Base-by-base conservation (phyloP, 2,797 vertebrate species). In the Coreius guichenoti region DNA sequence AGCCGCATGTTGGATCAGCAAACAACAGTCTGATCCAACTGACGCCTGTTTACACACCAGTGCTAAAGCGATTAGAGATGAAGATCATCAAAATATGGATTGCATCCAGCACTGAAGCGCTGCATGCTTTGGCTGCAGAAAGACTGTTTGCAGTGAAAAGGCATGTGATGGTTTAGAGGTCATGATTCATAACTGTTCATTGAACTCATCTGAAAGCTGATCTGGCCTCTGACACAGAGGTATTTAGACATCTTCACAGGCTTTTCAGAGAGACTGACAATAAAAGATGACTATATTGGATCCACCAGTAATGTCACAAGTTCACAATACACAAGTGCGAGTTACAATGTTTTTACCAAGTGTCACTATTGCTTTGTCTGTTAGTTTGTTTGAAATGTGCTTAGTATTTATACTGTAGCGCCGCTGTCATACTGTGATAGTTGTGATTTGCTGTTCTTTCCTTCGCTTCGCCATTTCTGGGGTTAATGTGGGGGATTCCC, bases 21-120 rank as follows among this genome's bases (percentile, higher is more conserved):
- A 58, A 83, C 58, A 63, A 75, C 43, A 51, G 29, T 51, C 13
- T 17, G 56, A 67, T 49, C 69, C 56, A 74, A 43, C 81, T 75
- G 81, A 83, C 14, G 58, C 45, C 81, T 83, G 81, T 75, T 83
- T 65, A 75, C 81, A 83, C 29, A 33, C 43, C 72, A 49, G 29
- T 47, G 81, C 21, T 75, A 75, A 83, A 75, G 70, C 61, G 31
- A 83, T 83, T 83, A 83, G 43, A 83, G 43, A 80, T 65, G 36
- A 65, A 75, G 43, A 49, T 65, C 56, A 51, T 49, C 81, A 51
- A 67, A 75, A 83, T 65, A 51, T 74, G 45, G 36, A 36, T 29
- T 11, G 29, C n/a, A 16, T 82, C 80, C 80, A 82, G 12, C 9
- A 51, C 29, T 82, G 69, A 74, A 73, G 26, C 26, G 1, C 69